Percentiles rank a stretch among this genome's conserved stretches.
phyloP scores from a whole-genome alignment of 2,797 vertebrate genomes.

The Enteromius treurensis region DNA sequence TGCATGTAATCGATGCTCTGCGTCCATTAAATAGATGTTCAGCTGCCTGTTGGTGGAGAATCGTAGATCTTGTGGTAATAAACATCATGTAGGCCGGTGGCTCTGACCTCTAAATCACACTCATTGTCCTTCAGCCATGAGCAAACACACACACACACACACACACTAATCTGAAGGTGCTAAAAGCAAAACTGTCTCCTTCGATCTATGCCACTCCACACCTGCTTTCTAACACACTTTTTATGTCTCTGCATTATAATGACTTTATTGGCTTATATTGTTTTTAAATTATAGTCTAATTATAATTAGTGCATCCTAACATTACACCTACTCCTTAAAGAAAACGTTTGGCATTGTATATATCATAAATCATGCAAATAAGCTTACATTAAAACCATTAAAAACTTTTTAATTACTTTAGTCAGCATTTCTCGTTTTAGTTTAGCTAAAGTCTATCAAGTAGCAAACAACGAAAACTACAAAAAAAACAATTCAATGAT shows the following conservation, averaged over 20 bases:
- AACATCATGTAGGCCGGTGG: constrained; percentile 20
- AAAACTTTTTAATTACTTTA: not conserved
- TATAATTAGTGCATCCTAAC: constrained; percentile 4
- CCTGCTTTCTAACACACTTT: not conserved
- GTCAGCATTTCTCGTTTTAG: not conserved
- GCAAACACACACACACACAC: constrained; percentile 31
- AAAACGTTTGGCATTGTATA: not conserved
- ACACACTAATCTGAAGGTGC: constrained; percentile 36
- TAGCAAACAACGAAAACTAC: not conserved
- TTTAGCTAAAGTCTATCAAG: not conserved
- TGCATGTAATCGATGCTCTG: constrained; percentile 40
- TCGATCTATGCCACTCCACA: constrained; percentile 21
- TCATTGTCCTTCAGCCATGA: constrained; percentile 30
- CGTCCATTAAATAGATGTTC: constrained; percentile 52
- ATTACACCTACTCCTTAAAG: not conserved
- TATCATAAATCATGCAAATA: not conserved
- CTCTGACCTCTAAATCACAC: constrained; percentile 35
- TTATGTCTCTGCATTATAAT: not conserved
- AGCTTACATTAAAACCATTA: not conserved
- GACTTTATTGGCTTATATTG: not conserved
- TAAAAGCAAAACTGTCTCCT: constrained; percentile 36
- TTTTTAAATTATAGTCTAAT: constrained; percentile 1
- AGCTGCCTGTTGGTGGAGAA: constrained; percentile 19
- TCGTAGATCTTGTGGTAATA: constrained; percentile 40
- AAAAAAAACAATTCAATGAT: not conserved